A percentile compares a stretch with the other conserved stretches of the same genome.
phyloP scores from a whole-genome alignment of 2,113 vertebrate genomes.

The Grammomys dolichurus region DNA sequence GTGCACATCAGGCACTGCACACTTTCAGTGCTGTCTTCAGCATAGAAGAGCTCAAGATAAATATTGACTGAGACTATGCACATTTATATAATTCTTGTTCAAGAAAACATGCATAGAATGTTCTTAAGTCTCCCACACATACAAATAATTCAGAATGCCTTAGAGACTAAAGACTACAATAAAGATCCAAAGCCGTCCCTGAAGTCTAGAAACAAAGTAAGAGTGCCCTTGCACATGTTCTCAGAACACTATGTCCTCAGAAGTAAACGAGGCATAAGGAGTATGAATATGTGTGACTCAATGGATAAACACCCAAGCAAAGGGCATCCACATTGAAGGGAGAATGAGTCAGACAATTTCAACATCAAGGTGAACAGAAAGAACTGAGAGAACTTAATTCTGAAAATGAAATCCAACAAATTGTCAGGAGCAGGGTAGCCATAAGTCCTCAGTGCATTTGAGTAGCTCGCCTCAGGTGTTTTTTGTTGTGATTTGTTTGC shows the following conservation, averaged over 20 bases:
- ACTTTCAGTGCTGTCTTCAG: not conserved
- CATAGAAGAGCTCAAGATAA: not conserved
- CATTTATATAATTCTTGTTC: not conserved
- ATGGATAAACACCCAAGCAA: not conserved
- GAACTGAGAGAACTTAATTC: not conserved
- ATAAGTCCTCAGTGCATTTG: not conserved
- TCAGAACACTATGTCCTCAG: not conserved
- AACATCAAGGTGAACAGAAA: not conserved
- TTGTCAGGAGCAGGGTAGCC: not conserved
- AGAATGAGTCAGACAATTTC: not conserved
- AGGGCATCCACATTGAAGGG: not conserved
- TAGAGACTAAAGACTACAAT: not conserved
- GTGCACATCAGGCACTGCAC: not conserved
- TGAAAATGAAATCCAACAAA: not conserved
- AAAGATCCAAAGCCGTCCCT: not conserved
- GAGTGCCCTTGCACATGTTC: not conserved
- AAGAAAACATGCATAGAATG: not conserved
- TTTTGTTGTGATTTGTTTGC: not conserved
- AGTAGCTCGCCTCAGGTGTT: not conserved
- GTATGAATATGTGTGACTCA: not conserved
- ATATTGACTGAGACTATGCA: conserved; percentile 21
- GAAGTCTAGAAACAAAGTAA: not conserved
- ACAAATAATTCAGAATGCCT: not conserved
- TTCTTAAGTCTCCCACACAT: not conserved
- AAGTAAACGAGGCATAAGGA: not conserved